Evolutionary conservation across 2,888 invertebrate species (phyloP).

Genomic region (Mythimna ferrago): DNA sequence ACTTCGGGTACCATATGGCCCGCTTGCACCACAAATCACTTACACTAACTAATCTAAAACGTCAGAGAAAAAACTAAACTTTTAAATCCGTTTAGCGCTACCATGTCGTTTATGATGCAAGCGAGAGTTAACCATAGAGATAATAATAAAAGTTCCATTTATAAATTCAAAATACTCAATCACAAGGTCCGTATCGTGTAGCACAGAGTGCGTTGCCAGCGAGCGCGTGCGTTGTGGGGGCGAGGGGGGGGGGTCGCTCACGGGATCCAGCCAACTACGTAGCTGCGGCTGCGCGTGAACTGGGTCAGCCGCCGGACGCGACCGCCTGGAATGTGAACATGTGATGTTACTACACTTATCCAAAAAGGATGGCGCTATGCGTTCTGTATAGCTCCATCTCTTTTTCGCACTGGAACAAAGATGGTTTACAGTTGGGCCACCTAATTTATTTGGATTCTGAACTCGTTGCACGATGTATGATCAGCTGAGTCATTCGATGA

Average conservation of each 20-base stretch:
- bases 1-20: neutral
- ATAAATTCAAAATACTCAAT: constrained; percentile 63
- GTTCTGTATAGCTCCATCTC: neutral
- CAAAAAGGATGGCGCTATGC: neutral
- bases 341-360: neutral
- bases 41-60: constrained; percentile 7
- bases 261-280: constrained; percentile 94
- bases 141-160: neutral
- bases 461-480: neutral
- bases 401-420: neutral
- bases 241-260: constrained; percentile 65
- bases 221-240: constrained; percentile 57
- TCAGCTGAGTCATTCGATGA: no score
- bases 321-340: constrained; percentile 87
- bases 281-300: constrained; percentile 94
- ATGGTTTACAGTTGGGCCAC: neutral
- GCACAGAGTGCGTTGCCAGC: constrained; percentile 56
- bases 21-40: neutral
- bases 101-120: constrained; percentile 1
- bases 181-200: constrained; percentile 51
- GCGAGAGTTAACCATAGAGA: neutral
- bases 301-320: constrained; percentile 95
- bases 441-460: neutral
- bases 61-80: neutral
- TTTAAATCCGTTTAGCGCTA: no score